phyloP scores from a whole-genome alignment of 2,797 vertebrate species.

The Brachymystax lenok region DNA sequence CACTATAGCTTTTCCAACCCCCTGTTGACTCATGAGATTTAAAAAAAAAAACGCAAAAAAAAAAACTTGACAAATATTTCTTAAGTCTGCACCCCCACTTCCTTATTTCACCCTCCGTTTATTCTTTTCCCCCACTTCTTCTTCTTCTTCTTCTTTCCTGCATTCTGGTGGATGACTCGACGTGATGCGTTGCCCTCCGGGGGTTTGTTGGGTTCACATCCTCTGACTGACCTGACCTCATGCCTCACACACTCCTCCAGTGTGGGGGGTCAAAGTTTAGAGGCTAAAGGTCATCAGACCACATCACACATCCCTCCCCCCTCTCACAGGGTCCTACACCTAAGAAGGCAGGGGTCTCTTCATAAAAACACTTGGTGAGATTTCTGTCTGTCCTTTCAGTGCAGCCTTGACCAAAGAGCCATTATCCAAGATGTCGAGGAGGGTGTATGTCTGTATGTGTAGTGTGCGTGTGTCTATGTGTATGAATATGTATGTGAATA shows the following conservation, averaged over 20 bases:
- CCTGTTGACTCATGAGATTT: slow-evolving; percentile 53
- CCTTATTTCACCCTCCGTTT: slow-evolving; percentile 15
- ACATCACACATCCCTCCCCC: slow-evolving; percentile 37
- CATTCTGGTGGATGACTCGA: slow-evolving; percentile 50
- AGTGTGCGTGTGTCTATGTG: background rate
- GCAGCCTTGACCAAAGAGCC: slow-evolving; percentile 45
- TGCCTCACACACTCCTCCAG: slow-evolving; percentile 9
- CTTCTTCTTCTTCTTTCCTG: background rate
- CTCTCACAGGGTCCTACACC: slow-evolving; percentile 30
- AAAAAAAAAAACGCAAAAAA: slow-evolving; percentile 72
- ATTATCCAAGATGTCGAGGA: slow-evolving; percentile 55
- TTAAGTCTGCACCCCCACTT: slow-evolving; percentile 50
- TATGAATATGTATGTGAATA: background rate
- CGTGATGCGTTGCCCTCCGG: slow-evolving; percentile 38
- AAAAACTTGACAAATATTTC: slow-evolving; percentile 70
- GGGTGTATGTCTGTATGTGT: slow-evolving; percentile 4
- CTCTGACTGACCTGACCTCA: slow-evolving; percentile 24
- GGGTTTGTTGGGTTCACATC: slow-evolving; percentile 28
- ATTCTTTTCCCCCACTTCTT: background rate
- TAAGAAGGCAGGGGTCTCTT: slow-evolving; percentile 42
- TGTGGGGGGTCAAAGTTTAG: slow-evolving; percentile 23
- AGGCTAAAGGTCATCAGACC: slow-evolving; percentile 52
- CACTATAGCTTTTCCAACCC: slow-evolving; percentile 48
- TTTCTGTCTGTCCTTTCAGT: slow-evolving; percentile 40
- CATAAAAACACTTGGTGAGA: slow-evolving; percentile 51